These are phyloP conservation scores for Ephydatia muelleri DNA, from an alignment of 37 sponge, comb jelly and placozoan genomes.

Conservation along the genomic window DNA sequence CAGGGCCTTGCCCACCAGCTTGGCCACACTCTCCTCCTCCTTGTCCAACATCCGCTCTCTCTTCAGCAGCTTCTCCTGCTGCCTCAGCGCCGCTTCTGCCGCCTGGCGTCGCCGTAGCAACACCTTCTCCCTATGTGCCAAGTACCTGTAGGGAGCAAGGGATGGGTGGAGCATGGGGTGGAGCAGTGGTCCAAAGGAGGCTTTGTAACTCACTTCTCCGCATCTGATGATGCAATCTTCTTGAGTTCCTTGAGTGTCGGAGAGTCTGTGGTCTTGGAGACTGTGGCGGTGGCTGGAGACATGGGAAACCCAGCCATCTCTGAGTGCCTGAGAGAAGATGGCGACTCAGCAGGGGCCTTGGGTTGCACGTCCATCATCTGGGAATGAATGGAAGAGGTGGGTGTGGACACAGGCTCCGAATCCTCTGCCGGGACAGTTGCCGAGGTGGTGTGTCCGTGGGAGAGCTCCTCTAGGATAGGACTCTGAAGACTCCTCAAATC, in stretches of 20 bases:
- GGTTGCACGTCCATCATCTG: background rate
- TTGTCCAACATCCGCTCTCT: constrained; percentile 41
- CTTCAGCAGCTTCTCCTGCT: constrained; percentile 58
- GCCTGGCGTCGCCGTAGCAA: constrained; percentile 33
- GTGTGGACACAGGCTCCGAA: background rate
- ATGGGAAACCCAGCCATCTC: background rate
- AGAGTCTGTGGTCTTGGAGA: background rate
- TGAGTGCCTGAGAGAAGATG: background rate
- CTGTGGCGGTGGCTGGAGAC: background rate
- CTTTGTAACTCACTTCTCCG: constrained; percentile 3
- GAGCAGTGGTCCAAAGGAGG: background rate
- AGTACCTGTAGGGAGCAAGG: constrained; percentile 24
- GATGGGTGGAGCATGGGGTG: background rate
- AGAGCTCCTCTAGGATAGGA: background rate
- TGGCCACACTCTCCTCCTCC: constrained; percentile 45
- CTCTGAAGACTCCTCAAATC: background rate
- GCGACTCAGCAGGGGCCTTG: background rate
- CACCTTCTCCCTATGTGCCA: constrained; percentile 49
- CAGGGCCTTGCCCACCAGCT: constrained; percentile 22
- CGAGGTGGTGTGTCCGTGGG: background rate
- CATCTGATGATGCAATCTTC: constrained; percentile 10
- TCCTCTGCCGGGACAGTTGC: background rate
- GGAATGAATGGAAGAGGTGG: background rate
- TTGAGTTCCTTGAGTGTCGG: constrained; percentile 6
- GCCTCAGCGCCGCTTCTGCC: constrained; percentile 53